Evolutionary conservation across 2,797 vertebrate species (phyloP).

Genomic region (Eidolon dupreanum): DNA sequence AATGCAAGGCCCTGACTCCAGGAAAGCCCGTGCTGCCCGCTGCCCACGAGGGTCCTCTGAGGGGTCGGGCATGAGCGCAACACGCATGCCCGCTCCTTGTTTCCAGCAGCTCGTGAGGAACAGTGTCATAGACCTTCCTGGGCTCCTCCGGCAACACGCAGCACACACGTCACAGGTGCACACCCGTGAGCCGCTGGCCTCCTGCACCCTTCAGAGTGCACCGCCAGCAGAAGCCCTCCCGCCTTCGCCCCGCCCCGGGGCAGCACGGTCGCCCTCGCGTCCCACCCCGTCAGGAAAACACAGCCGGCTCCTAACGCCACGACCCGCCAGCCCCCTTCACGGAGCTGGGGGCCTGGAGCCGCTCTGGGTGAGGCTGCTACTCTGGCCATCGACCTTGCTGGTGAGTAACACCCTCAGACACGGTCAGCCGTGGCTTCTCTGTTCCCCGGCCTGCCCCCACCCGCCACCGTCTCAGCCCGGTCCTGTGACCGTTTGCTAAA

Average conservation of each 20-base stretch:
- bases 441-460: not conserved
- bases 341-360: not conserved
- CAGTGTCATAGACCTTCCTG: not conserved
- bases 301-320: too few species aligned
- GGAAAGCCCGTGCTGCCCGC: not conserved
- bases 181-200: too few species aligned
- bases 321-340: too few species aligned
- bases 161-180: not conserved
- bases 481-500: not conserved
- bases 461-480: not conserved
- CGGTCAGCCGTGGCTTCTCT: not conserved
- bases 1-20: not conserved
- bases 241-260: too few species aligned
- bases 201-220: not conserved
- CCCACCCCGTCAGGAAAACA: not conserved
- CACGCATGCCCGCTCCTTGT: not conserved
- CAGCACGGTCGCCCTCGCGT: not conserved
- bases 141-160: not conserved
- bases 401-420: too few species aligned
- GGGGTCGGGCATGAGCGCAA: not conserved
- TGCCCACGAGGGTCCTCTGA: not conserved
- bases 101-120: not conserved
- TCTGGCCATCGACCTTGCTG: not conserved
- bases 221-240: not conserved
- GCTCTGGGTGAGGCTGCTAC: not conserved